Evolutionary conservation across 92 coral and sea anemone species (phyloP).

Genomic region (Umimayanthus chanpuru): DNA sequence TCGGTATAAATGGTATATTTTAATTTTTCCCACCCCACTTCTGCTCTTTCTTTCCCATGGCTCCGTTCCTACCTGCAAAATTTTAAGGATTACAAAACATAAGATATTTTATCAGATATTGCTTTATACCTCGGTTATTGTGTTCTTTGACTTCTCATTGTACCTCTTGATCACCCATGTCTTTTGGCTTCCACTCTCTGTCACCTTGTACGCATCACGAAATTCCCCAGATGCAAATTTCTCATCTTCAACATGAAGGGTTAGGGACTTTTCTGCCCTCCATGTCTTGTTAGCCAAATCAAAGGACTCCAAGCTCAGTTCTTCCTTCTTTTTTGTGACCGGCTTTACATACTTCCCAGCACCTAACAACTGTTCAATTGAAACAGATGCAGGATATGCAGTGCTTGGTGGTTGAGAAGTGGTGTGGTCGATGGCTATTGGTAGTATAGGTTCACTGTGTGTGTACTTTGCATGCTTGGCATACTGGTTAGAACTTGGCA

Average conservation of each 20-base stretch:
- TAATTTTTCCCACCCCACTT: background rate
- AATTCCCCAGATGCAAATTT: constrained; percentile 77
- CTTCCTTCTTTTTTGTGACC: constrained; percentile 56
- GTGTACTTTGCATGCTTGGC: constrained; percentile 67
- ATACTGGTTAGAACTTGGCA: constrained; percentile 49
- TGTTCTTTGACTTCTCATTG: constrained; percentile 55
- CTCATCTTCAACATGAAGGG: constrained; percentile 56
- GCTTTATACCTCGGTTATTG: constrained; percentile 42
- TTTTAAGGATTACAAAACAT: constrained; percentile 11
- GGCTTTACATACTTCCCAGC: constrained; percentile 76
- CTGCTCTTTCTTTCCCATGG: background rate
- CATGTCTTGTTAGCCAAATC: constrained; percentile 55
- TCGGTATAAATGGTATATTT: background rate
- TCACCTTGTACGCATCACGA: constrained; percentile 70
- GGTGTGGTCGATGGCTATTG: constrained; percentile 41
- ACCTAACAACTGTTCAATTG: constrained; percentile 65
- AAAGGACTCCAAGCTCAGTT: constrained; percentile 63
- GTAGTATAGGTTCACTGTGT: constrained; percentile 55
- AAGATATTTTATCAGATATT: background rate
- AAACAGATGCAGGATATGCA: constrained; percentile 65
- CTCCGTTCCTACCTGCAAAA: background rate
- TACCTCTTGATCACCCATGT: constrained; percentile 73
- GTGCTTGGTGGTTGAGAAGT: constrained; percentile 31
- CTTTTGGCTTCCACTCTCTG: constrained; percentile 42
- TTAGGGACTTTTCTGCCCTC: constrained; percentile 54